Base-by-base conservation (phyloP, 1,140 invertebrate species). In the Nymphalis io region DNA sequence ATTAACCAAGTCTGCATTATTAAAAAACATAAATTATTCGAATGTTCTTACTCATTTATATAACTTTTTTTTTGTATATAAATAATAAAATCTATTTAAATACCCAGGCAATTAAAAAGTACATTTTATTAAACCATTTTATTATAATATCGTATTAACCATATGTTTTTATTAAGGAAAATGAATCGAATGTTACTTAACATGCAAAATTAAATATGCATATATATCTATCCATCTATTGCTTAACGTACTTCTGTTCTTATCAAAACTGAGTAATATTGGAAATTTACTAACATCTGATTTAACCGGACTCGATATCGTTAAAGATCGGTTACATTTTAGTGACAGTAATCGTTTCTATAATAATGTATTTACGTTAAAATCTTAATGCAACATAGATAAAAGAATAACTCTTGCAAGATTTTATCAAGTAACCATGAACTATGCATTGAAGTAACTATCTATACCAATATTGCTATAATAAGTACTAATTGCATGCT, bases 71-170 rank as follows among this genome's bases (percentile, higher is more conserved):
- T 48, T 48, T 48, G n/a, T n/a, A 18, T 48, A 48, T 48, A 48
- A 3, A 3, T 48, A 48, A 48, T 48, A 16, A 48, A 48, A n/a
- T 5, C n/a, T 48, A 48, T 48, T 48, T 48, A 48, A 20, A 48
- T 48, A 48, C 16, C 3, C n/a, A 48, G 23, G 15, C 1, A 55
- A 55, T 23, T 27, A 55, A 46, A 46, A 46, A 46, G 27, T 46
- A 46, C 42, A 46, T 60, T 60, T 60, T 60, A 60, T 51, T 42
- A 42, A 60, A 10, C 20, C 12, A 44, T 44, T 44, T 42, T 23
- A 23, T 46, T 13, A 46, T 46, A 46, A 46, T n/a, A 46, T n/a
- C 16, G n/a, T 46, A 46, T 46, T 46, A 46, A 46, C n/a, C n/a
- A 46, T 51, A 20, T 51, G 10, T 21, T 51, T 21, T 51, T 51